These are phyloP conservation scores for Ochlodes sylvanus DNA, from an alignment of 2,888 invertebrate species.

Conservation along the genomic window DNA sequence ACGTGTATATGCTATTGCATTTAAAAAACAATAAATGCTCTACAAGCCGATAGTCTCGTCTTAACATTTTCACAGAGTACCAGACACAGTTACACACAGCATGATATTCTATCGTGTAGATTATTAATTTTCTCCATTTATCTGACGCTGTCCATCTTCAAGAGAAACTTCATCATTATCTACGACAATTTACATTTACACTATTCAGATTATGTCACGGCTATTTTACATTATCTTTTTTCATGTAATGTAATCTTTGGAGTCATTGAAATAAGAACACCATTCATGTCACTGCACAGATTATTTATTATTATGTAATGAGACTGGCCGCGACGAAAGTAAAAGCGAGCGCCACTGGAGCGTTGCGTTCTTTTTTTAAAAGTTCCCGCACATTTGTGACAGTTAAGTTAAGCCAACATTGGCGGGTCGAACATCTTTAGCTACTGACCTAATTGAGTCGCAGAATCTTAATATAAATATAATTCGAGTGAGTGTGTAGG, in stretches of 20 bases:
- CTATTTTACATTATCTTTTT: conserved; percentile 46
- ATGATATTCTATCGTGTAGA: conserved; percentile 11
- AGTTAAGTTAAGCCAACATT: conserved; percentile 21
- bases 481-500: too few relatives aligned
- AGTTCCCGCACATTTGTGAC: conserved; percentile 40
- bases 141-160: conserved; percentile 10
- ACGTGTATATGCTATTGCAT: too few relatives aligned
- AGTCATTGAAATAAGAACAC: conserved; percentile 56
- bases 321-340: conserved; percentile 71
- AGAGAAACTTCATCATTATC: conserved; percentile 32
- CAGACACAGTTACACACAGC: conserved; percentile 4
- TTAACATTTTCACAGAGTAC: conserved; percentile 17
- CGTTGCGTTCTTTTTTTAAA: conserved; percentile 56
- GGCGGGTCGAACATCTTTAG: conserved; percentile 10
- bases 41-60: conserved; percentile 2
- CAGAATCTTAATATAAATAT: not conserved
- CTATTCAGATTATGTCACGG: conserved; percentile 49
- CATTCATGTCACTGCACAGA: conserved; percentile 58
- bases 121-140: conserved; percentile 29
- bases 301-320: conserved; percentile 62
- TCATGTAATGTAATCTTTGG: conserved; percentile 41
- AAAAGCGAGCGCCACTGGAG: conserved; percentile 66
- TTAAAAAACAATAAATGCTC: not conserved
- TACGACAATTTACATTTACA: conserved; percentile 29
- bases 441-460: conserved; percentile 9